A percentile compares a stretch with the other conserved stretches of the same genome.
These are phyloP conservation scores for Typhlichthys subterraneus DNA, from an alignment of 2,797 vertebrate species.

Conservation along the genomic window DNA sequence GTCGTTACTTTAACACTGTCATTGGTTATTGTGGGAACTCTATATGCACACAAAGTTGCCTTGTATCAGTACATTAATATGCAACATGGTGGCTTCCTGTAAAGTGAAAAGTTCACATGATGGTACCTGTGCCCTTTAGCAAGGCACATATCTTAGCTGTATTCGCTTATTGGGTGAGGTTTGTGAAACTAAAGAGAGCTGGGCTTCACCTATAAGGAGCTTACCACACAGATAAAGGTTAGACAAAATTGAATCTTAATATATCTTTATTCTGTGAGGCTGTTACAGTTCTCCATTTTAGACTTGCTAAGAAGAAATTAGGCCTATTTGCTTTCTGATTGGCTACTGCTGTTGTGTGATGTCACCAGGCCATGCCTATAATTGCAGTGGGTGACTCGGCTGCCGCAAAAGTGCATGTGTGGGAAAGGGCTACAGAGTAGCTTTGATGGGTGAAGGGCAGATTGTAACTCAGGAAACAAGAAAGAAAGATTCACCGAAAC, in stretches of 20 bases:
- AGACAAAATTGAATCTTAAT: slow-evolving; percentile 14
- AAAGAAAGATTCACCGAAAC: slow-evolving; percentile 15
- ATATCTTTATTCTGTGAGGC: neutral
- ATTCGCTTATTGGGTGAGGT: too few species aligned
- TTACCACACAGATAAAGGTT: slow-evolving; percentile 20
- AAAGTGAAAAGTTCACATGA: too few species aligned
- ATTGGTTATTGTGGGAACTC: too few species aligned
- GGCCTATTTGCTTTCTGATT: slow-evolving; percentile 49
- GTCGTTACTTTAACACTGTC: too few species aligned
- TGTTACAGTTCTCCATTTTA: slow-evolving; percentile 29
- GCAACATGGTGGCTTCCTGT: too few species aligned
- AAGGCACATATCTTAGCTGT: too few species aligned
- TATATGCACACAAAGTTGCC: too few species aligned
- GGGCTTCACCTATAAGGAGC: neutral
- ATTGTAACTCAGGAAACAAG: slow-evolving; percentile 31
- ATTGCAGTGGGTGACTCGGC: slow-evolving; percentile 48
- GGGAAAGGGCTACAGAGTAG: slow-evolving; percentile 39
- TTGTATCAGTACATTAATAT: too few species aligned
- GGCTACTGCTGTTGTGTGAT: slow-evolving; percentile 57
- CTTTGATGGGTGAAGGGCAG: slow-evolving; percentile 32
- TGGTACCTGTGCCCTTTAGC: too few species aligned
- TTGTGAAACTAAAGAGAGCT: too few species aligned
- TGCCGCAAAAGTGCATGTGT: slow-evolving; percentile 61
- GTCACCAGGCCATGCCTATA: slow-evolving; percentile 62
- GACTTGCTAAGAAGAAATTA: slow-evolving; percentile 41